phyloP scores from a whole-genome alignment of 2,888 invertebrate species.

The Thymelicus sylvestris region DNA sequence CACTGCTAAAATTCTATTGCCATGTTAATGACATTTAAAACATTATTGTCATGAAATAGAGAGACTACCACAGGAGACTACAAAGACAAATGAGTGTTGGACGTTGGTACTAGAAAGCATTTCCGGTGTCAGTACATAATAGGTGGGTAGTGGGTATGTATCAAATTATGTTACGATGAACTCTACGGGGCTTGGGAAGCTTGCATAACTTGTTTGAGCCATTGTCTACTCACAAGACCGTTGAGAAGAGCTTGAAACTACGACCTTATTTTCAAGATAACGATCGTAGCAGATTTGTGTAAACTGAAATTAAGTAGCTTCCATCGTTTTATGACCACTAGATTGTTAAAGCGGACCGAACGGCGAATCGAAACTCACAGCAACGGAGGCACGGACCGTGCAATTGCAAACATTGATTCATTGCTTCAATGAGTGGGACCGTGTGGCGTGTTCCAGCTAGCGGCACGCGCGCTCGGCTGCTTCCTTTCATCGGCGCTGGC shows the following conservation, averaged over 20 bases:
- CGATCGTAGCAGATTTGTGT: no score
- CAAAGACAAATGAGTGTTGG: background rate
- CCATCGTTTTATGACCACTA: background rate
- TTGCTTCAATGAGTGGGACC: constrained; percentile 52
- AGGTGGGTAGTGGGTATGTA: background rate
- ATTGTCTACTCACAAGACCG: background rate
- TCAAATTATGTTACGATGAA: constrained; percentile 3
- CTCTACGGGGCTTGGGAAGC: constrained; percentile 13
- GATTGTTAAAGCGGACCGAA: constrained; percentile 10
- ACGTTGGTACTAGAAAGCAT: constrained; percentile 21
- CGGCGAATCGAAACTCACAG: constrained; percentile 33
- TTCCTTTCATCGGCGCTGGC: constrained; percentile 30
- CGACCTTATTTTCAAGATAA: background rate
- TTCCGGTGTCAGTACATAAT: constrained; percentile 20
- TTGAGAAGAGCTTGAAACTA: background rate
- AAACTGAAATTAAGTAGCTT: background rate
- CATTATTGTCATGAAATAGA: background rate
- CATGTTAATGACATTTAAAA: background rate
- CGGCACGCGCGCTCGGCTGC: constrained; percentile 27
- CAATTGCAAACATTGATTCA: constrained; percentile 58
- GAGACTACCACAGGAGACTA: no score
- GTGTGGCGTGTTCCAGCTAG: constrained; percentile 57
- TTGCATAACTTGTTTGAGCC: constrained; percentile 17
- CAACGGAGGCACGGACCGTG: constrained; percentile 42
- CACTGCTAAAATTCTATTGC: no score